These are phyloP conservation scores for Heterotilapia buettikoferi DNA, from an alignment of 2,113 vertebrate species.

Conservation along the genomic window DNA sequence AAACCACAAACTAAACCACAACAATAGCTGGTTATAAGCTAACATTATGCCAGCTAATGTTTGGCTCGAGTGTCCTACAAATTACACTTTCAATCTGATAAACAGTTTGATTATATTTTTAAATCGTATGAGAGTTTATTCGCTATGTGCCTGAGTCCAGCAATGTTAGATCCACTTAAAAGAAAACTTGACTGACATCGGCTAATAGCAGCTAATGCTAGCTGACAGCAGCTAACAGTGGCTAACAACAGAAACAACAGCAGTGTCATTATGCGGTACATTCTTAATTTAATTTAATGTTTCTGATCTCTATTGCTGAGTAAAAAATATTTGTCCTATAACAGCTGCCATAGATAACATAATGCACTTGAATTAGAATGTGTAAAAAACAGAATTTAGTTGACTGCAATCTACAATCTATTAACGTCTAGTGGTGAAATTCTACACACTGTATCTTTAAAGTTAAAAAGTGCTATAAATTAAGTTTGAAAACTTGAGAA, in stretches of 20 bases:
- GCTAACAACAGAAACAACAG: background rate
- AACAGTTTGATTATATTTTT: background rate
- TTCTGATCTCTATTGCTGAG: background rate
- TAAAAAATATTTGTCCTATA: background rate
- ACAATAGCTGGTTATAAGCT: background rate
- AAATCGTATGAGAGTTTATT: background rate
- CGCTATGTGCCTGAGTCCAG: background rate
- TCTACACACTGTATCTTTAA: background rate
- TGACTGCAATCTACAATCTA: background rate
- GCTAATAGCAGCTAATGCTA: background rate
- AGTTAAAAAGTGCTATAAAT: background rate
- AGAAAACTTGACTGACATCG: background rate
- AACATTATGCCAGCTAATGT: background rate
- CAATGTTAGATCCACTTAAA: background rate
- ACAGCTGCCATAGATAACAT: background rate
- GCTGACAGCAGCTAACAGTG: background rate
- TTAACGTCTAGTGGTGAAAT: background rate
- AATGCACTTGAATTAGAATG: background rate
- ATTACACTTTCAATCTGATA: background rate
- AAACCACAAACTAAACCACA: background rate
- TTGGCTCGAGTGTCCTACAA: background rate
- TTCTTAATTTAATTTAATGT: background rate
- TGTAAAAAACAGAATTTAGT: background rate
- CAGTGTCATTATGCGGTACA: background rate
- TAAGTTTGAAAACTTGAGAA: background rate